Evolutionary conservation across 2,888 invertebrate genomes (phyloP).

Genomic region (Gymnoscelis rufifasciata): DNA sequence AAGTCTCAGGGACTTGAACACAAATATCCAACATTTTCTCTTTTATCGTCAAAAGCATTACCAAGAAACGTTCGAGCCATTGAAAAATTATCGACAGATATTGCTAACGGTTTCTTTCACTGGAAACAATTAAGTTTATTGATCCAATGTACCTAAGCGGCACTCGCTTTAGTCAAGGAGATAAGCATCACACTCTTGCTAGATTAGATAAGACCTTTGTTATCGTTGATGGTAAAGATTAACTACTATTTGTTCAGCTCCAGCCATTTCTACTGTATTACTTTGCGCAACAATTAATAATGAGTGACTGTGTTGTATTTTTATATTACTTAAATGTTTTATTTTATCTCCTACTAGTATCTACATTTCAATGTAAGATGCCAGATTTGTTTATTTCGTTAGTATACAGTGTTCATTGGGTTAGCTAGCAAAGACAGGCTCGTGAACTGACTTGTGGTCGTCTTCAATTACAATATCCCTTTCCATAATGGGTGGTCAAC

Average conservation of each 20-base stretch:
- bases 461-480: constrained; percentile 9
- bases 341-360: not conserved
- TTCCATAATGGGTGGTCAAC: constrained; percentile 6
- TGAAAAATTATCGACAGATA: constrained; percentile 27
- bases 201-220: constrained; percentile 54
- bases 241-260: constrained; percentile 67
- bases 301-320: constrained; percentile 13
- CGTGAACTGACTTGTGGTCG: constrained; percentile 3
- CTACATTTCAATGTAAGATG: not conserved
- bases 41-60: constrained; percentile 16
- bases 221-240: constrained; percentile 69
- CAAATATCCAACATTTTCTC: constrained; percentile 3
- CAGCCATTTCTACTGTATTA: constrained; percentile 54
- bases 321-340: not conserved
- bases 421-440: constrained; percentile 2
- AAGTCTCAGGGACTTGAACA: not conserved
- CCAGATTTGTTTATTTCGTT: not conserved
- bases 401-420: not conserved
- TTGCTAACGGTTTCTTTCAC: constrained; percentile 37
- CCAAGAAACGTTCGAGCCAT: constrained; percentile 18
- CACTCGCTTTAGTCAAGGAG: constrained; percentile 57
- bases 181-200: constrained; percentile 49
- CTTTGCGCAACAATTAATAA: constrained; percentile 34
- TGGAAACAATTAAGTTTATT: constrained; percentile 57
- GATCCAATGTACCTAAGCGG: constrained; percentile 42